Percentiles rank a stretch among this genome's conserved stretches.
phyloP scores from a whole-genome alignment of 2,113 vertebrate genomes.

The Vulpes lagopus region DNA sequence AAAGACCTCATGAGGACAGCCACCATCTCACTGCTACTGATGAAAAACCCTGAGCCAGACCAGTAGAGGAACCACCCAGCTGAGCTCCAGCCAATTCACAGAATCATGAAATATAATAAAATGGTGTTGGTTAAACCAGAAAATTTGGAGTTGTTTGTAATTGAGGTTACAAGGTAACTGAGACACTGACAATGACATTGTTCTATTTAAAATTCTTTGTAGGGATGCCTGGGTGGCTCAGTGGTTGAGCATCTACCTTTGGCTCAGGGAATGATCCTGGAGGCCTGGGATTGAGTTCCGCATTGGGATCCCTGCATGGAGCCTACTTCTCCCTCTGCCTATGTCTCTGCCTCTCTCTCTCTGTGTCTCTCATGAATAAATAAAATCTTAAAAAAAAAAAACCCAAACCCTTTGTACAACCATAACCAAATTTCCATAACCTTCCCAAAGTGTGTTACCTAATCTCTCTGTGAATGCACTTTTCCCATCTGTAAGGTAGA shows the following conservation, averaged over 20 bases:
- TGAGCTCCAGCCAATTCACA: not conserved
- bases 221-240: no score
- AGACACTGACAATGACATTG: not conserved
- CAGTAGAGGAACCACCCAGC: not conserved
- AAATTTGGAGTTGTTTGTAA: not conserved
- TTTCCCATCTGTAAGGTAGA: not conserved
- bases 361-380: no score
- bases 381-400: no score
- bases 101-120: not conserved
- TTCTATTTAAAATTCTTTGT: not conserved
- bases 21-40: not conserved
- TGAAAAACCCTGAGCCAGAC: not conserved
- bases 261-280: no score
- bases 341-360: no score
- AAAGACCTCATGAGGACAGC: not conserved
- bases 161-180: not conserved
- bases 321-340: no score
- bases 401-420: not conserved
- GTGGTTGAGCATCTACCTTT: no score
- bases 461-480: not conserved
- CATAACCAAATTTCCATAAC: not conserved
- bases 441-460: no score
- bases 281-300: no score
- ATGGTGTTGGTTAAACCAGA: not conserved
- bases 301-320: no score